These are phyloP conservation scores for Sesamia inferens DNA, from an alignment of 2,888 invertebrate species.

Conservation along the genomic window DNA sequence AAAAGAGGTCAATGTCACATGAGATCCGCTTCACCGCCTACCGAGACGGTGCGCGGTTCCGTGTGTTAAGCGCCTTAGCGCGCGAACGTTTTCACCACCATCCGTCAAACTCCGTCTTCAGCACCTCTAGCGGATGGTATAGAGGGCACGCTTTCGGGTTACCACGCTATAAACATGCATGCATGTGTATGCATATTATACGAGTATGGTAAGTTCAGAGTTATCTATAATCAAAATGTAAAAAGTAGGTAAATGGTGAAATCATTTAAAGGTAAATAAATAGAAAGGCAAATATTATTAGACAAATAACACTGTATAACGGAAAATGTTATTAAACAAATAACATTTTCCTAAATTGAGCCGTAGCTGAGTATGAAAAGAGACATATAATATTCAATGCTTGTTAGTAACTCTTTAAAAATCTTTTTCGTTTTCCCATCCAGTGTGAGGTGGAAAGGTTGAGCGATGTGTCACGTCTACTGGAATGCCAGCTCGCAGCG, in stretches of 20 bases:
- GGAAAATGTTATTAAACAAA: background rate
- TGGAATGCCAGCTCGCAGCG: slow-evolving; percentile 25
- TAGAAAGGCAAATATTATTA: background rate
- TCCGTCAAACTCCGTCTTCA: no score
- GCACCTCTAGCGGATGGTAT: no score
- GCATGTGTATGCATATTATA: no score
- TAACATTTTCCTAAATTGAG: background rate
- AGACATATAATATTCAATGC: slow-evolving; percentile 2
- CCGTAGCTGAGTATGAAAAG: background rate
- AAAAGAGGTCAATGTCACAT: no score
- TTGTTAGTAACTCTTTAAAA: background rate
- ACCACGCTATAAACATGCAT: no score
- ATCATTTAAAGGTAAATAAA: background rate
- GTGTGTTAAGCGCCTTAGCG: no score
- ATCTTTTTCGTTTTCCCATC: slow-evolving; percentile 1
- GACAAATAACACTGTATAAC: no score
- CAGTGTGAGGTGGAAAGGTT: background rate
- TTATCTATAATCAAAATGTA: slow-evolving; percentile 11
- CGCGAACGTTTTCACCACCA: no score
- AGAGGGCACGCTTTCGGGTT: no score
- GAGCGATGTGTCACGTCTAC: slow-evolving; percentile 29
- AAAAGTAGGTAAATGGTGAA: background rate
- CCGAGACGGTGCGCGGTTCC: no score
- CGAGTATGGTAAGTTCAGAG: background rate
- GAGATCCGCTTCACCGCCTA: no score